Base-by-base conservation (phyloP, 1,140 invertebrate genomes). In the Acromyrmex charruanus region DNA sequence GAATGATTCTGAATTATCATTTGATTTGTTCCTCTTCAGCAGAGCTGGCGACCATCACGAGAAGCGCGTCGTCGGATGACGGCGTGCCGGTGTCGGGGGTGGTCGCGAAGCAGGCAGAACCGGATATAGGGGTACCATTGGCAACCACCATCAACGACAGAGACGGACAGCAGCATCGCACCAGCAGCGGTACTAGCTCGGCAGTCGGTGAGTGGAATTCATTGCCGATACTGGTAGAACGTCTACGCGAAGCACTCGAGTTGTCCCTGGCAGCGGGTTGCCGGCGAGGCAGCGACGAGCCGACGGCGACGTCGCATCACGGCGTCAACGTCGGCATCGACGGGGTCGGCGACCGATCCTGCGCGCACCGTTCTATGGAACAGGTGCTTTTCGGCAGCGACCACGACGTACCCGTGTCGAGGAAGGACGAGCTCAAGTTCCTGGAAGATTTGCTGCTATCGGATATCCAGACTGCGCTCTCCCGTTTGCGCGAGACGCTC, bases 391-490 rank as follows among this genome's bases (percentile, higher is more conserved):
- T 59, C 39, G 58, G 31, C 58, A 74, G 63, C 53, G 81, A 84
- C 12, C 6, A 58, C 35, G 77, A 85, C 7, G 72, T 84, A 3
- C 44, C 87, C 66, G 91, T 90, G 7, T 44, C 85, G 0, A 93
- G 92, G 53, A 88, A 93, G 55, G 93, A 95, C 69, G 80, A 84
- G 9, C 77, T 94, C 14, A 94, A 94, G 86, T 94, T 94, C 68
- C 80, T 94, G n/a, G 93, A 94, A 74, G 94, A 94, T 7, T 86
- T 95, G 12, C 96, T 98, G 0, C 96, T 98, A 31, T 96, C 96
- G 2, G 98, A 98, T 93, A 98, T 99, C 14, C 97, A 98, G 88
- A 96, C 96, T 63, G 98, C 98, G 0, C 94, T 99, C 4, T 96
- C 96, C 28, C 96, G 97, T 77, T 95, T 99, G 14, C 96, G 97